Conservation (phyloP, 2,888 invertebrate species). For the Acrocyrtus sp. region DNA sequence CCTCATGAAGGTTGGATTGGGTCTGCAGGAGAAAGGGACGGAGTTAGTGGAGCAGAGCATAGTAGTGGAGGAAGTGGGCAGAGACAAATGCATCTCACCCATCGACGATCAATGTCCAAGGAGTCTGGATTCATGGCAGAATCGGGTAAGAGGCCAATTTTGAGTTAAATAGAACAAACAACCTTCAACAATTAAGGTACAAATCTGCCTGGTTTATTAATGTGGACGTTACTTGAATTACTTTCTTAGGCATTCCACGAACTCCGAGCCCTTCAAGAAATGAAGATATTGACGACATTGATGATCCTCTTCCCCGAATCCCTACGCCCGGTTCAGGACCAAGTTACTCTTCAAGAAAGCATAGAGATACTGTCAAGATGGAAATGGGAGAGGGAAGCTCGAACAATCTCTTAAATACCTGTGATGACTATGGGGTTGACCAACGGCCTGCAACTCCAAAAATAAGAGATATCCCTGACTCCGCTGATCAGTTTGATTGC, state of each 20-base stretch:
- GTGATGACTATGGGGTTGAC: conserved; percentile 49
- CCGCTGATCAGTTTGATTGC: background rate
- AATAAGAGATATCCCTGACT: conserved; percentile 27
- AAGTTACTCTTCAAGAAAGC: conserved; percentile 17
- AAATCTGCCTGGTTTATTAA: too few relatives aligned
- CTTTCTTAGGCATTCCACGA: conserved; percentile 49
- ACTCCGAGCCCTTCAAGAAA: conserved; percentile 62
- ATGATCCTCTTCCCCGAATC: conserved; percentile 53
- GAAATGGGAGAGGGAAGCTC: conserved; percentile 36
- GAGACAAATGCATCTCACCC: background rate
- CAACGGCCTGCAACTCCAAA: conserved; percentile 53
- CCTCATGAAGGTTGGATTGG: conserved; percentile 56
- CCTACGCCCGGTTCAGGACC: conserved; percentile 52
- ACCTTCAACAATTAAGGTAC: too few relatives aligned
- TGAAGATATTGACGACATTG: conserved; percentile 54
- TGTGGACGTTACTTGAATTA: too few relatives aligned
- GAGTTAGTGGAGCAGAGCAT: conserved; percentile 27
- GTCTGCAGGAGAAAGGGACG: conserved; percentile 45
- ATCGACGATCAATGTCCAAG: conserved; percentile 18
- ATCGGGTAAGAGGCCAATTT: conserved; percentile 14
- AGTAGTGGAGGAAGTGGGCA: background rate
- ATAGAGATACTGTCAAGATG: conserved; percentile 32
- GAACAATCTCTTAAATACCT: conserved; percentile 15
- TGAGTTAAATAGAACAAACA: too few relatives aligned
- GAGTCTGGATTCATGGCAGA: conserved; percentile 31